Base-by-base conservation (phyloP, 1,140 invertebrate species). In the Magallana angulata region DNA sequence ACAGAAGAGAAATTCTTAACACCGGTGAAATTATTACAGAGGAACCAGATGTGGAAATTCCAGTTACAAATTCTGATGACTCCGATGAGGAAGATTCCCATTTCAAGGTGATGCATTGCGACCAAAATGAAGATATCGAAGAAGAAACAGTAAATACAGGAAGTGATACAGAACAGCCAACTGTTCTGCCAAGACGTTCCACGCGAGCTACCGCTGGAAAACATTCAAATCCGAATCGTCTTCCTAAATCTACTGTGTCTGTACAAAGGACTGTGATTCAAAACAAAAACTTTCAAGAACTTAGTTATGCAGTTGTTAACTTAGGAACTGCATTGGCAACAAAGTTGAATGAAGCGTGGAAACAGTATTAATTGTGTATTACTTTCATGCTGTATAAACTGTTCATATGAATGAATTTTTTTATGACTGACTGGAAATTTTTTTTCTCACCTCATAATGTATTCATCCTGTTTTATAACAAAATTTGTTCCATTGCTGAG, bases 191-290 rank as follows among this genome's bases (percentile, higher is more conserved):
- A 24, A 24, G 24, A 24, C 24, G 24, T 24, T 24, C 24, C 24
- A 24, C 24, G 24, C 24, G 24, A 24, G 24, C 24, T 24, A 24
- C 71, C 16, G 85, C 85, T 18, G 85, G 68, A 80, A 80, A 86
- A 48, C 85, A 86, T 60, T 81, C 57, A 1, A 86, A 86, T 24
- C 57, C 57, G 7, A 14, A 80, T 81, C 71, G n/a, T 59, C 58
- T n/a, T n/a, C n/a, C n/a, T n/a, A n/a, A n/a, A n/a, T n/a, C n/a
- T 30, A 71, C 71, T 48, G 36, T 48, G 36, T 48, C 36, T 48
- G 36, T 48, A 0, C 36, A 48, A 48, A 48, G 36, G 0, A 48
- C 36, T 48, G 36, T 48, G 36, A 5, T 48, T 48, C 36, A 48
- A 48, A 48, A 48, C 36, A 48, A 48, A 48, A 48, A 48, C 76